phyloP scores from a whole-genome alignment of 2,113 vertebrate species.

The Heloderma charlesbogerti region DNA sequence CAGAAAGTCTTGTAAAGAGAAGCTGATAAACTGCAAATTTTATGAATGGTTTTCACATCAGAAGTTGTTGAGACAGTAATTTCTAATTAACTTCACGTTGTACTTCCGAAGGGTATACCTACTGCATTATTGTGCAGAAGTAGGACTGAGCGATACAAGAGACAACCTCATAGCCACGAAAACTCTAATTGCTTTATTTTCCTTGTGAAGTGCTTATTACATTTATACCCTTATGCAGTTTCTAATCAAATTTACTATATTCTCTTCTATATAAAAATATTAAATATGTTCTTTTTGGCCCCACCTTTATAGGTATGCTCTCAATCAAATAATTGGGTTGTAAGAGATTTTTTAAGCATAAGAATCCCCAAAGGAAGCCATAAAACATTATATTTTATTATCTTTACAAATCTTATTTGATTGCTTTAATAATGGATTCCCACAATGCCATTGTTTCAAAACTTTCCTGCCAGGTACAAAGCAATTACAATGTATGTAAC shows the following conservation, averaged over 20 bases:
- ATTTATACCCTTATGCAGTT: constrained; percentile 32
- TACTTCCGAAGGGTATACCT: constrained; percentile 31
- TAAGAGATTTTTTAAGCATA: constrained; percentile 53
- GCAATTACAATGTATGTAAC: constrained; percentile 49
- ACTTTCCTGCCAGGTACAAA: constrained; percentile 47
- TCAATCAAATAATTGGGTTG: constrained; percentile 52
- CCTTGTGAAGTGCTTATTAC: constrained; percentile 15
- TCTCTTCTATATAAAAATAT: constrained; percentile 43
- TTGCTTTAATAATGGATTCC: constrained; percentile 68
- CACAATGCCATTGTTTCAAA: constrained; percentile 59
- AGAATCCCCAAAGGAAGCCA: constrained; percentile 46
- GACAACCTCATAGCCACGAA: background rate
- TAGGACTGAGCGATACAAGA: constrained; percentile 29
- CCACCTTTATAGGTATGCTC: background rate
- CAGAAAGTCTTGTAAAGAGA: constrained; percentile 34
- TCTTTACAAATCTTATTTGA: constrained; percentile 67
- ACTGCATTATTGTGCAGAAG: constrained; percentile 31
- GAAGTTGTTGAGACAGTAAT: background rate
- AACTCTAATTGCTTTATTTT: background rate
- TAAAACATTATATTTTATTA: constrained; percentile 68
- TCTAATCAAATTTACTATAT: constrained; percentile 60
- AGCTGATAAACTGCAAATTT: constrained; percentile 31
- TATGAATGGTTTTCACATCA: constrained; percentile 13
- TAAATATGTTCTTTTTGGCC: constrained; percentile 12
- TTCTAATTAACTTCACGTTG: constrained; percentile 53